phyloP scores from a whole-genome alignment of 1,140 invertebrate species.

The Scaptomyza hsui region DNA sequence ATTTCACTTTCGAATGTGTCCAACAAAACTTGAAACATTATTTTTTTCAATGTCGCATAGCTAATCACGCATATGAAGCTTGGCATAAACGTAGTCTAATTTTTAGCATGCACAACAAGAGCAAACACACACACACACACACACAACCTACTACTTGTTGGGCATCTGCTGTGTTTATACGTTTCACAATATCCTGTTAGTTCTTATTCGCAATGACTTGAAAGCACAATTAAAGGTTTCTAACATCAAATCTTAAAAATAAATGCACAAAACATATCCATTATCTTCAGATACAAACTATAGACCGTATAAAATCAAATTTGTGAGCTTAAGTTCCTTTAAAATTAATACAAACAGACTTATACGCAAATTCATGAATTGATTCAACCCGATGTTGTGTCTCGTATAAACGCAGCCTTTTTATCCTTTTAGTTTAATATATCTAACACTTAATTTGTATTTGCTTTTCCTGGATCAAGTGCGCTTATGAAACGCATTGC shows the following conservation, averaged over 20 bases:
- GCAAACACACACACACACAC: no score
- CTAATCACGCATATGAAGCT: constrained; percentile 40
- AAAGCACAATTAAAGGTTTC: constrained; percentile 38
- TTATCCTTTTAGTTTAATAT: constrained; percentile 12
- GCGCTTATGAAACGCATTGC: constrained; percentile 79
- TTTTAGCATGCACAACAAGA: constrained; percentile 39
- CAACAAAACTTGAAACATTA: constrained; percentile 9
- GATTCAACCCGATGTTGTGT: constrained; percentile 14
- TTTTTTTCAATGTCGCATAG: constrained; percentile 9
- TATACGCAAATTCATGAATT: not conserved
- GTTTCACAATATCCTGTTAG: constrained; percentile 25
- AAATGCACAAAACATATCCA: constrained; percentile 40
- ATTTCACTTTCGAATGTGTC: constrained; percentile 22
- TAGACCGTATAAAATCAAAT: constrained; percentile 15
- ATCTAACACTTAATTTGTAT: constrained; percentile 36
- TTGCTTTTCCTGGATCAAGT: constrained; percentile 53
- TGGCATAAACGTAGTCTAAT: constrained; percentile 37
- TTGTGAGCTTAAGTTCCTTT: constrained; percentile 14
- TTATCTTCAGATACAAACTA: constrained; percentile 13
- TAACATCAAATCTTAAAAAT: constrained; percentile 18
- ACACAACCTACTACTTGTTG: constrained; percentile 45
- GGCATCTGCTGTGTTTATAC: constrained; percentile 40
- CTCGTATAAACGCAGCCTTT: constrained; percentile 18
- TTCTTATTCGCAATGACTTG: constrained; percentile 1
- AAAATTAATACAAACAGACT: no score